Evolutionary conservation across 2,797 vertebrate species (phyloP).

Genomic region (Sarcoramphus papa): DNA sequence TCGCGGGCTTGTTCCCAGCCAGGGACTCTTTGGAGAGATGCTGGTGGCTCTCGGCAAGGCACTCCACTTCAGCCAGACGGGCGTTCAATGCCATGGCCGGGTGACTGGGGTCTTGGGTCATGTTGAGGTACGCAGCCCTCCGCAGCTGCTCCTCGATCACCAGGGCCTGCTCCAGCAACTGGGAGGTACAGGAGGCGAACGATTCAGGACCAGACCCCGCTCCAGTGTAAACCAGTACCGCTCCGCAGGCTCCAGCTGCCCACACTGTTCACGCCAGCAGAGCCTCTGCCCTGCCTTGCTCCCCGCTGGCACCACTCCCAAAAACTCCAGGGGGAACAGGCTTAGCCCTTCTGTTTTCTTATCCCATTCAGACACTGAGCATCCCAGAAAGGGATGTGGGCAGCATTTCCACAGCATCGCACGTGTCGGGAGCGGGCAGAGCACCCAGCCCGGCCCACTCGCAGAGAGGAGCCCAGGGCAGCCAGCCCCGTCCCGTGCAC

Average conservation of each 20-base stretch:
- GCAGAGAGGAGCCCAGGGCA: not conserved
- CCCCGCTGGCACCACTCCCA: not conserved
- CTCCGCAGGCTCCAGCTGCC: not conserved
- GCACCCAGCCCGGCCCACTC: not conserved
- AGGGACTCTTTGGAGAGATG: conserved; percentile 98
- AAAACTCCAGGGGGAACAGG: not conserved
- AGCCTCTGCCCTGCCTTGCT: not conserved
- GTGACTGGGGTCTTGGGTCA: conserved; percentile 94
- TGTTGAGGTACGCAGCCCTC: conserved; percentile 94
- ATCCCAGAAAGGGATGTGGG: not conserved
- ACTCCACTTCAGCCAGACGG: conserved; percentile 94
- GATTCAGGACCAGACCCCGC: not conserved
- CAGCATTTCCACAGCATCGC: not conserved
- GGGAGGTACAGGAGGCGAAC: not conserved
- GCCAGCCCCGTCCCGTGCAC: fast-evolving
- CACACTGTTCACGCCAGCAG: fast-evolving
- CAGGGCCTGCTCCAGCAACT: conserved; percentile 96
- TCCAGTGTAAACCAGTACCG: not conserved
- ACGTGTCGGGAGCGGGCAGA: fast-evolving
- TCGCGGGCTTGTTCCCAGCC: conserved; percentile 95
- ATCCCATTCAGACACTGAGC: fast-evolving
- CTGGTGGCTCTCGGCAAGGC: conserved; percentile 97
- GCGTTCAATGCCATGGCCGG: conserved; percentile 96
- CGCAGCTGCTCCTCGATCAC: conserved; percentile 97
- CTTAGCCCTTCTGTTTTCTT: not conserved